Conservation (phyloP, 2,797 vertebrate species). For the Cuculus canorus region DNA sequence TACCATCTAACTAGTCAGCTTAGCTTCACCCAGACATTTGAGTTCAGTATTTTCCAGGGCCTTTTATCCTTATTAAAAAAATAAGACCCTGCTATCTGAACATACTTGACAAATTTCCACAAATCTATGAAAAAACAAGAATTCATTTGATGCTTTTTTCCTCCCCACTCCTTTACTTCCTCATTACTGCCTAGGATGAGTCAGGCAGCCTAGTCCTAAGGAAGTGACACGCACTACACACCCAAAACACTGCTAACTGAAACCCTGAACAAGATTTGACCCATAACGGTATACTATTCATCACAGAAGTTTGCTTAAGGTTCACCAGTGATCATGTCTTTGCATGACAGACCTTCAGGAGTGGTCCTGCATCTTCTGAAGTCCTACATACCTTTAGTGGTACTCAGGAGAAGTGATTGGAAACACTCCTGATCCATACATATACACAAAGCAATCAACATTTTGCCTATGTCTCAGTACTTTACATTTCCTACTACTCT, state of each 20-base stretch:
- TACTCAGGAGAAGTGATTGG: background rate
- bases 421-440: background rate
- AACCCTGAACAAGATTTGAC: background rate
- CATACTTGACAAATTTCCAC: background rate
- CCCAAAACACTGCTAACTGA: background rate
- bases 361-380: background rate
- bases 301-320: background rate
- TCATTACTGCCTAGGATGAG: background rate
- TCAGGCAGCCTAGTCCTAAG: background rate
- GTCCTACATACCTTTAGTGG: background rate
- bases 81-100: background rate
- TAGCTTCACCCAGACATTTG: background rate
- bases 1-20: background rate
- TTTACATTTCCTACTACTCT: background rate
- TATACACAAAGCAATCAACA: background rate
- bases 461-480: accelerated
- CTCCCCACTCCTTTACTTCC: background rate
- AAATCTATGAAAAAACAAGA: accelerated
- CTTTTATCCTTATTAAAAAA: background rate
- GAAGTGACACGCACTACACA: conserved; percentile 22
- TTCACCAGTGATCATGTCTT: background rate
- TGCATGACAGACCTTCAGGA: background rate
- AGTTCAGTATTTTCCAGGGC: background rate
- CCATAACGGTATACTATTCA: accelerated
- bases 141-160: background rate